Evolutionary conservation across 30 jellyfish, hydroid and myxozoan species (phyloP).

Genomic region (Haliclystus octoradiatus): DNA sequence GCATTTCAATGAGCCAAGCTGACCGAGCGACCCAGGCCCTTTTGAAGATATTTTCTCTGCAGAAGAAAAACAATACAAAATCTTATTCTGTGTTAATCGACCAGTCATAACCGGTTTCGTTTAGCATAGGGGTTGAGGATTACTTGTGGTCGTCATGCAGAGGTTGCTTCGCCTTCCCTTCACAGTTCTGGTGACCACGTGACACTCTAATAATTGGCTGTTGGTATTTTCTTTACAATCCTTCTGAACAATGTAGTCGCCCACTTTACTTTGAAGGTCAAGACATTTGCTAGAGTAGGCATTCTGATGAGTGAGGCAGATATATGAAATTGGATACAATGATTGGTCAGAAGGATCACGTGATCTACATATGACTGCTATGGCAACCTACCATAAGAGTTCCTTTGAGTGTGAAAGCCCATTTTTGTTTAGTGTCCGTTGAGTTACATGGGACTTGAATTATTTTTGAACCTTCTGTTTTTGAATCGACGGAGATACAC

Average conservation of each 20-base stretch:
- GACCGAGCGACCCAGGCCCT: slow-evolving; percentile 90
- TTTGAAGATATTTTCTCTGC: slow-evolving; percentile 44
- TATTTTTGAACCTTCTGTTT: slow-evolving; percentile 27
- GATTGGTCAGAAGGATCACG: background rate
- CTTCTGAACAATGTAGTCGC: slow-evolving; percentile 51
- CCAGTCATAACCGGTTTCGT: background rate
- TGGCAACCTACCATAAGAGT: slow-evolving; percentile 63
- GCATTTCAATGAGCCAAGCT: slow-evolving; percentile 87
- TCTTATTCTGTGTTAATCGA: background rate
- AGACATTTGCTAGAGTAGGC: slow-evolving; percentile 64
- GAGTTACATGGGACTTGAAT: slow-evolving; percentile 60
- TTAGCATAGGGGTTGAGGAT: no score
- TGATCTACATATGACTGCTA: background rate
- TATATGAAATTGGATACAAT: no score
- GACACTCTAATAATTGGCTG: slow-evolving; percentile 58
- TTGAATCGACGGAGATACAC: slow-evolving; percentile 54
- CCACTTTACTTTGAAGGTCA: slow-evolving; percentile 28
- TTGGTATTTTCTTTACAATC: slow-evolving; percentile 40
- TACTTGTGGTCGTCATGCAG: slow-evolving; percentile 78
- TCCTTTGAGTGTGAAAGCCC: slow-evolving; percentile 90
- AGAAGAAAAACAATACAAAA: background rate
- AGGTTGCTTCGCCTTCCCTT: slow-evolving; percentile 53
- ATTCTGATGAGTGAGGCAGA: slow-evolving; percentile 56
- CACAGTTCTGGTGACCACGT: slow-evolving; percentile 74
- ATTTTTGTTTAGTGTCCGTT: slow-evolving; percentile 75